These are phyloP conservation scores for Drosophila nigricruria DNA, from an alignment of 2,888 invertebrate genomes.

Conservation along the genomic window DNA sequence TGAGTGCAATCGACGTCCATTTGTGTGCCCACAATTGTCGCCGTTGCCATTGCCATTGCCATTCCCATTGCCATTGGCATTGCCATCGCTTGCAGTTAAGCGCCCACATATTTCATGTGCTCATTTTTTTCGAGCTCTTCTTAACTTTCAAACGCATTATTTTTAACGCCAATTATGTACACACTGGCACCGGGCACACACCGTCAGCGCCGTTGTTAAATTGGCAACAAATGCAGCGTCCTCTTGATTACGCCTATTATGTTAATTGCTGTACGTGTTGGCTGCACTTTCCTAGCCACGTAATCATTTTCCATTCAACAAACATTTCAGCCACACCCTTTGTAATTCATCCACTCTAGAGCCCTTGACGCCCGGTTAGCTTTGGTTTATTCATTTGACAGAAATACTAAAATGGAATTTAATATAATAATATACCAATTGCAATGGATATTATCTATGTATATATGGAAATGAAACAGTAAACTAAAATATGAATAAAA, in stretches of 20 bases:
- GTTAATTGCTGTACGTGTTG: conserved; percentile 71
- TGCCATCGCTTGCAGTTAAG: conserved; percentile 57
- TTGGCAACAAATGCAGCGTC: conserved; percentile 66
- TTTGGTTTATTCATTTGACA: not conserved
- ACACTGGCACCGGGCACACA: conserved; percentile 31
- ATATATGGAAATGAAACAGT: not conserved
- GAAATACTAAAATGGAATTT: not conserved
- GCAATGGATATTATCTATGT: not conserved
- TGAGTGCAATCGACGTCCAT: conserved; percentile 65
- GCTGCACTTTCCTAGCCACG: conserved; percentile 43
- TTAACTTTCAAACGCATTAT: conserved; percentile 72
- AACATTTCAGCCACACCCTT: conserved; percentile 11
- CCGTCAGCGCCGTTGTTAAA: conserved; percentile 60
- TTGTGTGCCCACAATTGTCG: conserved; percentile 64
- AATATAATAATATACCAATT: not conserved
- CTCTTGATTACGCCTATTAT: conserved; percentile 73
- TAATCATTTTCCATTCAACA: conserved; percentile 50
- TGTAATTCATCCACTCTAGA: conserved; percentile 12
- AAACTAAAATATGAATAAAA: too few relatives aligned
- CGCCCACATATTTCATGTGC: conserved; percentile 66
- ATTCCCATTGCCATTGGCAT: conserved; percentile 33
- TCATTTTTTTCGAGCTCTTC: conserved; percentile 52
- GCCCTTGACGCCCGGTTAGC: conserved; percentile 8
- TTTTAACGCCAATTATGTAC: conserved; percentile 73
- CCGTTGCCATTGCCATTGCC: conserved; percentile 37